Conservation (phyloP, 2,888 invertebrate genomes). For the Cyrtodaria siliqua region DNA sequence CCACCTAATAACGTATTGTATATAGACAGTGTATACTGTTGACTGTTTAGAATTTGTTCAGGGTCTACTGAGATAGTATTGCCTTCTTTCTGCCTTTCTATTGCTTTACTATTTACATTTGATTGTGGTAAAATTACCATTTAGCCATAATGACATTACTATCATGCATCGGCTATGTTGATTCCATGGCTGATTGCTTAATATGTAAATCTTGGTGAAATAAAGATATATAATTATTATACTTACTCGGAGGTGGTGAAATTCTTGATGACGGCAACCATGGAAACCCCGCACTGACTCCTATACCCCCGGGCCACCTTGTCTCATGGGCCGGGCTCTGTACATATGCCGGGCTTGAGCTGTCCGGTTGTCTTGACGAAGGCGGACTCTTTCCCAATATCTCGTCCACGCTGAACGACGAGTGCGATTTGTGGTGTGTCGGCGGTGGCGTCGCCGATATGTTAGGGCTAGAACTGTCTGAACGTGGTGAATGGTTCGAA, state of each 20-base stretch:
- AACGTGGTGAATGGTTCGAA: constrained; percentile 53
- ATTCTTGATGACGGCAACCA: constrained; percentile 68
- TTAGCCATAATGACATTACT: too few species aligned
- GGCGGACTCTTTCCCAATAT: constrained; percentile 64
- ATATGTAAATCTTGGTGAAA: too few species aligned
- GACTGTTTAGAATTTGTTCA: too few species aligned
- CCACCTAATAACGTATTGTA: too few species aligned
- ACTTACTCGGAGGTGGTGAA: constrained; percentile 70
- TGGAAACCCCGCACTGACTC: constrained; percentile 63
- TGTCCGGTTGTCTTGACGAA: constrained; percentile 27
- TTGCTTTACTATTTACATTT: too few species aligned
- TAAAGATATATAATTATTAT: constrained; percentile 2
- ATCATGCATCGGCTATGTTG: too few species aligned
- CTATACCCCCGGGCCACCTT: constrained; percentile 57
- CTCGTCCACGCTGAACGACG: constrained; percentile 71
- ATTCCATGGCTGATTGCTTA: too few species aligned
- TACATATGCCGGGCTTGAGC: constrained; percentile 54
- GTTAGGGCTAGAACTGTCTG: constrained; percentile 53
- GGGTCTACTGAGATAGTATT: too few species aligned
- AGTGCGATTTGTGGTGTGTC: constrained; percentile 46
- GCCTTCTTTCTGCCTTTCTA: too few species aligned
- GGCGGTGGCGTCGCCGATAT: constrained; percentile 40
- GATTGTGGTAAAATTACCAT: too few species aligned
- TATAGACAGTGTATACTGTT: too few species aligned
- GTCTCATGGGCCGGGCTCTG: constrained; percentile 64